Conservation (phyloP, 2,113 vertebrate species). For the Gambusia affinis region DNA sequence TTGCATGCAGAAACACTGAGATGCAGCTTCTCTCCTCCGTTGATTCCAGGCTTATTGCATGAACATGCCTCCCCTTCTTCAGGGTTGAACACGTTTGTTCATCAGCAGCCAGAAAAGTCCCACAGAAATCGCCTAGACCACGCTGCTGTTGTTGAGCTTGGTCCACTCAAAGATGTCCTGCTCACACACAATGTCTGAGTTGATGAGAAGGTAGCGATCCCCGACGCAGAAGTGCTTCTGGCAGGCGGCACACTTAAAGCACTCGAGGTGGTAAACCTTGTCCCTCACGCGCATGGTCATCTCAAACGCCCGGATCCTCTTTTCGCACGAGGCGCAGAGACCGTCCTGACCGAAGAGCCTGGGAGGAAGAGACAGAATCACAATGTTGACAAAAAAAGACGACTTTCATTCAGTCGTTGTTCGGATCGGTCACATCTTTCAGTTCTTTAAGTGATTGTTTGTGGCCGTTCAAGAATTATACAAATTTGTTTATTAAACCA, state of each 20-base stretch:
- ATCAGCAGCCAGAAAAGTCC: conserved; percentile 5
- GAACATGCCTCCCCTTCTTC: neutral
- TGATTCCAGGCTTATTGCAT: conserved; percentile 13
- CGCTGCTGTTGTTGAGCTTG: conserved; percentile 88
- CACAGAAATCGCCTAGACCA: conserved; percentile 45
- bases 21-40: neutral
- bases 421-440: neutral
- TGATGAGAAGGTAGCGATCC: conserved; percentile 98
- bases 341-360: conserved; percentile 98
- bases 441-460: too few relatives aligned
- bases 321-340: conserved; percentile 95
- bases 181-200: conserved; percentile 98
- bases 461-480: too few relatives aligned
- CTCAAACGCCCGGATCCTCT: conserved; percentile 96
- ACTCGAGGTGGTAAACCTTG: conserved; percentile 98
- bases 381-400: neutral
- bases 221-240: conserved; percentile 99
- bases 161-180: conserved; percentile 99
- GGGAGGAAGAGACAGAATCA: conserved; percentile 11
- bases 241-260: conserved; percentile 98
- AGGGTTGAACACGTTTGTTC: conserved; percentile 1
- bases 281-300: conserved; percentile 99
- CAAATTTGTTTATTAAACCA: too few relatives aligned
- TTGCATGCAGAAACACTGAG: conserved; percentile 29
- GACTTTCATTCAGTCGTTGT: neutral